Base-by-base conservation (phyloP, 2,797 vertebrate species). In the Buphagus erythrorhynchus region DNA sequence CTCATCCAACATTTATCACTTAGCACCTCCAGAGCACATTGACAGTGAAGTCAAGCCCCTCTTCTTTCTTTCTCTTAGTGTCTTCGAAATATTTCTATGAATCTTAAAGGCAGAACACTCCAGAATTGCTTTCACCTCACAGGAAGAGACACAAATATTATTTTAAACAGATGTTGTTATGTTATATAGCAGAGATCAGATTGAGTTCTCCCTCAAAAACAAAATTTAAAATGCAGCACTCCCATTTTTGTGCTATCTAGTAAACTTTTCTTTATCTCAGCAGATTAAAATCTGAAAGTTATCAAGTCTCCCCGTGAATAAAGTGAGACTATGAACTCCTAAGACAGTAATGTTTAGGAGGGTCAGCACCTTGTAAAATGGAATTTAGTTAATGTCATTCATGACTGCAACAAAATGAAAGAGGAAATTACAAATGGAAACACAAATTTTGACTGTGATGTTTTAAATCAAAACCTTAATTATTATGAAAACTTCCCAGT, bases 381-480 rank as follows among this genome's bases (percentile, higher is more conserved):
- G 42, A 86, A 93, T 77, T 85, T 57, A 77, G 43, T 75, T 91
- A 91, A 91, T 81, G 31, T 58, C 21, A 5, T 58, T 94, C 26
- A 33, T 55, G 54, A 75, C 57, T 80, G 65, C 24, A 88, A 49
- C 3, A 5, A 90, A 93, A 96, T 88, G 22, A 65, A 80, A 92
- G 26, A 61, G 62, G 62, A 86, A 90, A 94, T 91, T 90, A 75
- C 68, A 93, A 83, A 89, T 66, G 35, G 95, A 91, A 91, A 83
- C 9, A 71, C 6, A 88, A 68, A 68, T 78, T 89, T 89, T 62
- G 51, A 55, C 58, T 65, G 46, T 45, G 62, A 51, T 62, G 33
- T 63, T 86, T 92, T 90, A 81, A 86, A 88, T 92, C 10, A 78
- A 69, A 86, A 73, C 73, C 55, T 81, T 96, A 74, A 89, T 26